phyloP scores from a whole-genome alignment of 2,797 vertebrate species.

The Phrynocephalus vlangalii region DNA sequence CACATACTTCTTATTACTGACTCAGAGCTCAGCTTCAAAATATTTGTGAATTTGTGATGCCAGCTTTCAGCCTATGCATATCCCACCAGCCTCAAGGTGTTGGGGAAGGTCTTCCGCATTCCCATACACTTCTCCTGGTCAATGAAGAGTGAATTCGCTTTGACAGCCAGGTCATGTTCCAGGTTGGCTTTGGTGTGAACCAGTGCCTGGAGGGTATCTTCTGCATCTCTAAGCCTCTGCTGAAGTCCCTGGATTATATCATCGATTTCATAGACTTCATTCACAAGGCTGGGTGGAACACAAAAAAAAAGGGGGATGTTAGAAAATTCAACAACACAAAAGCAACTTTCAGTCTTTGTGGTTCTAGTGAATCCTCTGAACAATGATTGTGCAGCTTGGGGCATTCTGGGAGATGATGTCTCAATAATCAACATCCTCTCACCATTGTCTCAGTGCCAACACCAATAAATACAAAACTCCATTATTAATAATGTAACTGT shows the following conservation, averaged over 20 bases:
- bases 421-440: too few species aligned
- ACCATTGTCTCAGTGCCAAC: neutral
- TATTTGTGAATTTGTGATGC: neutral
- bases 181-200: slow-evolving; percentile 86
- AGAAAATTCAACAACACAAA: neutral
- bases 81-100: slow-evolving; percentile 86
- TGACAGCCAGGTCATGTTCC: slow-evolving; percentile 91
- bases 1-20: rapidly evolving
- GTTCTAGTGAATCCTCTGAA: slow-evolving; percentile 1
- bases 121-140: slow-evolving; percentile 97
- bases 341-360: neutral
- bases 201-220: slow-evolving; percentile 87
- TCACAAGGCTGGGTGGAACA: slow-evolving; percentile 84
- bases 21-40: neutral
- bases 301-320: neutral
- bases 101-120: slow-evolving; percentile 91
- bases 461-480: neutral
- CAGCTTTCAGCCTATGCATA: slow-evolving; percentile 74
- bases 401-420: too few species aligned
- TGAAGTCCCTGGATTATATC: slow-evolving; percentile 87
- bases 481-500: neutral
- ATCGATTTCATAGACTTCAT: slow-evolving; percentile 89
- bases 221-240: slow-evolving; percentile 86
- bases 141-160: slow-evolving; percentile 92
- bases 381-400: too few species aligned